Evolutionary conservation across 1,140 invertebrate genomes (phyloP), one percentile per base, ranked within the genome.

Genomic region (Pristionchus pacificus): DNA sequence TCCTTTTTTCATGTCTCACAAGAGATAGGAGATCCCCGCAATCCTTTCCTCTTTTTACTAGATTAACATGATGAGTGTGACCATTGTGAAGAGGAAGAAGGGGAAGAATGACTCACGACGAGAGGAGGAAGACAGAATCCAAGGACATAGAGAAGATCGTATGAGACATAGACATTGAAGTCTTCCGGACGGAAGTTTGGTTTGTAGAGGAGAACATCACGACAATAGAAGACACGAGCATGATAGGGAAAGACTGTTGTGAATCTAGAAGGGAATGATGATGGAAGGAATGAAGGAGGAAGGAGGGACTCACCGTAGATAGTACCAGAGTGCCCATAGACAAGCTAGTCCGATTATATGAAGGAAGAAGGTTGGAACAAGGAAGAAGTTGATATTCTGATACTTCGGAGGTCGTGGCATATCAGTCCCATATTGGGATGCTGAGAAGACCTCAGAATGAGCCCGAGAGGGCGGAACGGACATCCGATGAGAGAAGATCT

Each of bases 171-270:
- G 60, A 83, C 79, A 32, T 84, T 81, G 65, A 83, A 83, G 68
- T 83, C 81, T 69, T 83, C 81, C 19, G 81, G 83, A 31, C 60
- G 65, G 65, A 84, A 83, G 63, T 83, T 84, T 59, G 81, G 81
- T 59, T 83, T 83, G 71, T 80, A 84, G 19, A 83, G 68, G 49
- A 79, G 64, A 15, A 84, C 72, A 75, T 83, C 81, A 2, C 77
- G 77, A 58, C 81, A 83, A 67, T 84, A 84, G 68, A 83, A 83
- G n/a, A 83, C 81, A 61, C 81, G 68, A 33, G 83, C 80, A 69
- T 81, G 80, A 61, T 83, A 82, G 13, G 81, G 81, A 65, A 83
- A 83, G 24, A 84, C 82, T 33, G 77, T 80, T 38, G 81, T 83
- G 71, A 83, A 84, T 70, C 81, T 83, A 65, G 72, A 84, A 68